Percentiles rank a stretch among this genome's conserved stretches.
Evolutionary conservation across 2,113 vertebrate genomes (phyloP).

Genomic region (Vombatus ursinus): DNA sequence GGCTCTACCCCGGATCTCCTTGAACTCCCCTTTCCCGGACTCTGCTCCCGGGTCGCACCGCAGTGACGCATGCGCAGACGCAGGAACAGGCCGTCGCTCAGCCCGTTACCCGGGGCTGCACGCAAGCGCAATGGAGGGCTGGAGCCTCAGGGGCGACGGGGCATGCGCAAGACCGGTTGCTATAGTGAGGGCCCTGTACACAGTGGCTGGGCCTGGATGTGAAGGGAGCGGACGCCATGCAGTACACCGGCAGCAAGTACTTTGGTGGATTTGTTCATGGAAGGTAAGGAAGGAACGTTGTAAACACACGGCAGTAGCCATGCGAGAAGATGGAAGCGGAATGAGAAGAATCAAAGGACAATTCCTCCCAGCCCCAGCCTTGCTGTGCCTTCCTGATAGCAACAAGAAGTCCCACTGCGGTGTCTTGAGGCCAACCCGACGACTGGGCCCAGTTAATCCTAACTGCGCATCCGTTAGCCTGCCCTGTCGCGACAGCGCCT

Average conservation of each 20-base stretch:
- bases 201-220: background rate
- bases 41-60: background rate
- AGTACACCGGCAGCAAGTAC: constrained; percentile 87
- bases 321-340: too few species aligned
- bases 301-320: background rate
- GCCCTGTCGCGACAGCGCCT: background rate
- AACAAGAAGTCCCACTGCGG: background rate
- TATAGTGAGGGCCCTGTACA: rapidly evolving
- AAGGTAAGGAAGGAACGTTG: constrained; percentile 80
- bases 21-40: constrained; percentile 78
- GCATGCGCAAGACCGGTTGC: constrained; percentile 7
- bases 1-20: constrained; percentile 76
- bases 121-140: constrained; percentile 62
- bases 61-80: constrained; percentile 58
- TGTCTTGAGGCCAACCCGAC: background rate
- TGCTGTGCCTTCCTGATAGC: too few species aligned
- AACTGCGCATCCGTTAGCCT: background rate
- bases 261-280: constrained; percentile 82
- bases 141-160: background rate
- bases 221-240: constrained; percentile 76
- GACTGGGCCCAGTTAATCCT: background rate
- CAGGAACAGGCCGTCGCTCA: background rate
- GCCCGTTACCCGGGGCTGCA: background rate
- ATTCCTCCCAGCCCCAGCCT: background rate
- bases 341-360: background rate